Evolutionary conservation across 2,888 invertebrate genomes (phyloP).

Genomic region (Monoplex corrugatus): DNA sequence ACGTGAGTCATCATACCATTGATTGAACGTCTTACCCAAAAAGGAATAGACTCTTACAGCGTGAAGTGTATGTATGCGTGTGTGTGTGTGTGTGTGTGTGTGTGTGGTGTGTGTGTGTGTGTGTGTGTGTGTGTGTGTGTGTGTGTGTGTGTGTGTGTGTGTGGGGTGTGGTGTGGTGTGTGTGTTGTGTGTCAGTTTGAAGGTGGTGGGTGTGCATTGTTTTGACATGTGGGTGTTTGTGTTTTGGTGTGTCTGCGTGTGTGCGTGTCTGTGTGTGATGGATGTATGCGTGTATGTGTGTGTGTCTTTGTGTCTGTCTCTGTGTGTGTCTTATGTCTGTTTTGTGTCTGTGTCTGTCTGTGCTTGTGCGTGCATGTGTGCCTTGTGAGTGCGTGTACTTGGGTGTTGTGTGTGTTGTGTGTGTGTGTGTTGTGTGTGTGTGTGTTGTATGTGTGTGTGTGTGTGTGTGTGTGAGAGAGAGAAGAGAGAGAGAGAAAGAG

Average conservation of each 20-base stretch:
- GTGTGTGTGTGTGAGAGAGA: not conserved
- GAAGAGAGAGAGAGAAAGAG: not conserved
- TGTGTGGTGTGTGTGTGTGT: not conserved
- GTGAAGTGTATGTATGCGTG: not conserved
- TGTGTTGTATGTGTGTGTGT: not conserved
- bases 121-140: slow-evolving; percentile 22
- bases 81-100: not conserved
- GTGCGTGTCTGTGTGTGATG: no score
- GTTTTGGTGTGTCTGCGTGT: no score
- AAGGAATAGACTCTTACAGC: no score
- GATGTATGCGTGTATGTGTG: not conserved
- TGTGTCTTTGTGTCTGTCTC: not conserved
- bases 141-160: not conserved
- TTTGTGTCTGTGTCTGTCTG: no score
- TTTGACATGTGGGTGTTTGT: no score
- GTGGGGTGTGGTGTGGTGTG: not conserved
- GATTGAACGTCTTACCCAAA: no score
- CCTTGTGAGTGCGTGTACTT: not conserved
- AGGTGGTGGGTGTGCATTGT: no score
- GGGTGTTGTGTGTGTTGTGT: slow-evolving; percentile 16
- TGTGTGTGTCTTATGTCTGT: not conserved
- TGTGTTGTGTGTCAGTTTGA: not conserved
- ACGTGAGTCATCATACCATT: no score
- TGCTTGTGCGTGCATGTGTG: no score
- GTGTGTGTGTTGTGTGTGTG: not conserved